Percentiles rank a stretch among this genome's conserved stretches.
Conservation (phyloP, 2,888 invertebrate species). For the Phoronis australis region DNA sequence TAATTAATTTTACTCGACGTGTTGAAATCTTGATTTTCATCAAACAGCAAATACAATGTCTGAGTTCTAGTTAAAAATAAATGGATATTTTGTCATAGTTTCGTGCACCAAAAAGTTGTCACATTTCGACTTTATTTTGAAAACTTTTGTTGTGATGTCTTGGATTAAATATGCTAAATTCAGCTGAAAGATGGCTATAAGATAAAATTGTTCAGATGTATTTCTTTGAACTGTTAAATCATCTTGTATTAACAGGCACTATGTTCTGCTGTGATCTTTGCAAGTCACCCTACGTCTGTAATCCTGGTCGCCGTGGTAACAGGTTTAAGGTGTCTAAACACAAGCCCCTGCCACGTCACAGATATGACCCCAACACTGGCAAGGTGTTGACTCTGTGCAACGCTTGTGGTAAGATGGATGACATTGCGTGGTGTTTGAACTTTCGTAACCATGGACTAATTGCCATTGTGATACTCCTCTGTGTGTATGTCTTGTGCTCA, state of each 20-base stretch:
- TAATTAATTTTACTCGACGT: too few species aligned
- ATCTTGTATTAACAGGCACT: too few species aligned
- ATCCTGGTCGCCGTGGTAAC: constrained; percentile 16
- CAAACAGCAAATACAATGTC: too few species aligned
- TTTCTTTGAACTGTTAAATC: too few species aligned
- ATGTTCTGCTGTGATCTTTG: constrained; percentile 36
- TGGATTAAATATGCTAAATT: not conserved
- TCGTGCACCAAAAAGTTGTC: not conserved
- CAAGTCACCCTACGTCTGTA: constrained; percentile 32
- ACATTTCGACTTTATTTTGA: not conserved
- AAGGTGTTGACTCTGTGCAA: constrained; percentile 27
- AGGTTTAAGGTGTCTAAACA: constrained; percentile 21
- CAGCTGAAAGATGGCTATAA: not conserved
- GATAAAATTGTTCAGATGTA: too few species aligned
- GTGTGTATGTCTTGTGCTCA: too few species aligned
- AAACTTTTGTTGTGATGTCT: not conserved
- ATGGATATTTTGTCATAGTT: too few species aligned
- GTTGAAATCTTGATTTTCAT: too few species aligned
- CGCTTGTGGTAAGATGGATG: constrained; percentile 27
- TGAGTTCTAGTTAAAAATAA: too few species aligned
- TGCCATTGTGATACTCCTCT: too few species aligned
- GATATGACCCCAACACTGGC: constrained; percentile 21
- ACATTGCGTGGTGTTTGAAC: not conserved
- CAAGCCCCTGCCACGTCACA: constrained; percentile 23
- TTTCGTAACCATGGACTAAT: too few species aligned